Base-by-base conservation (phyloP, 2,888 invertebrate genomes). In the Trachelus tabidus region DNA sequence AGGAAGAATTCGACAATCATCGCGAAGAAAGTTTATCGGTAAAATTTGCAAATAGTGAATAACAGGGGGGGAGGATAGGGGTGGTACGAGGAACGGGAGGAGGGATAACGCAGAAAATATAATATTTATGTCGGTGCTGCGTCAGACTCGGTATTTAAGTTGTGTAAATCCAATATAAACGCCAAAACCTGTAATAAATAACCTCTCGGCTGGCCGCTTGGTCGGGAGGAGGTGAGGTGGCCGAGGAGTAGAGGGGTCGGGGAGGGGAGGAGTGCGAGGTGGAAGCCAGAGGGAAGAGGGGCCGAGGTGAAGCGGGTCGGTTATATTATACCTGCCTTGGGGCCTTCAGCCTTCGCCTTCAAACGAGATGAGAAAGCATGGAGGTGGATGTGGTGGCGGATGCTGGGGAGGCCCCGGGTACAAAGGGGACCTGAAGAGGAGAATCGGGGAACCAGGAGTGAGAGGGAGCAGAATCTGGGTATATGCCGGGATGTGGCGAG, bases 131-230 rank as follows among this genome's bases (percentile, higher is more conserved):
- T 89, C 87, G 88, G 88, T 88, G 88, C 84, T 81, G 80, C 85
- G 86, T 86, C 83, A 84, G 87, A 84, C 88, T 88, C 85, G 88
- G 88, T 88, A 89, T 90, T 90, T 90, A 89, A 90, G 89, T 90
- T 90, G 90, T 89, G 90, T 89, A 90, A 90, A 90, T 89, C 90
- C 90, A 90, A 90, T 90, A 90, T 90, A 90, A 90, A 89, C 88
- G 89, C 88, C 89, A 88, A 88, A 88, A 88, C 88, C 88, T 83
- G 88, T 87, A 90, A 90, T 90, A 90, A 90, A 90, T 90, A 90
- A 90, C 87, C 86, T 86, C 88, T 87, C 83, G 85, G 86, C 84
- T 85, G 86, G 86, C 80, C 81, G 83, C 15, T 40, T 40, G 40
- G 40, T 15, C 40, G 40, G 4, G 6, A 40, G 15, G 40, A 40